Base-by-base conservation (phyloP, 2,797 vertebrate species). In the Falco columbarius region DNA sequence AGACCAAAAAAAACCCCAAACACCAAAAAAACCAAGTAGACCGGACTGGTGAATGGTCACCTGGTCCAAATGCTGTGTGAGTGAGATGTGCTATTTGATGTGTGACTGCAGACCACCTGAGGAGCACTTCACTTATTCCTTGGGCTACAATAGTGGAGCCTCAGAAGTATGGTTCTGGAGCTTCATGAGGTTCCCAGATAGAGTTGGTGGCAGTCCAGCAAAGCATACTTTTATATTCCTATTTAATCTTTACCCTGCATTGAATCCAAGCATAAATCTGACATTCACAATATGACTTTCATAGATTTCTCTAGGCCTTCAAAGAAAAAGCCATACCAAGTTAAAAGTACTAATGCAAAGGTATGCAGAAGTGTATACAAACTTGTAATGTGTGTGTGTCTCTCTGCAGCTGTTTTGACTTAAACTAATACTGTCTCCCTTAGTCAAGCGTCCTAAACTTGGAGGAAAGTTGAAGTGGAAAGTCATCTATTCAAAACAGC, bases 341-440 rank as follows among this genome's bases (percentile, higher is more conserved):
- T 62, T 77, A 59, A 32, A 87, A 71, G 32, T 26, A 32, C 49
- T 79, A 22, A 74, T 36, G 52, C 29, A 26, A 65, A 80, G 47
- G 56, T 76, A 59, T 85, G 62, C 51, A 82, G 63, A 76, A 59
- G 55, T 89, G 22, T 80, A 70, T 79, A 92, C 22, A 54, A 63
- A 82, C 44, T 80, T 77, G 32, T 70, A 36, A 56, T 15, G 7
- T 27, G 3, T 71, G 3, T 71, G 17, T 83, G 6, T 52, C 11
- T 67, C 56, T 80, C n/a, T 88, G 70, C 32, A 72, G 59, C 73
- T 88, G 58, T 51, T 93, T 81, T 79, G 66, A 52, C 72, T 91
- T 94, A 70, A 94, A 36, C 22, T 21, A 44, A 73, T 65, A 52
- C 44, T 36, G 20, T 79, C 29, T 90, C 27, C 42, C 19, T 58